A percentile compares a stretch with the other conserved stretches of the same genome.
phyloP scores from a whole-genome alignment of 2,797 vertebrate species.

The Anniella stebbinsi region DNA sequence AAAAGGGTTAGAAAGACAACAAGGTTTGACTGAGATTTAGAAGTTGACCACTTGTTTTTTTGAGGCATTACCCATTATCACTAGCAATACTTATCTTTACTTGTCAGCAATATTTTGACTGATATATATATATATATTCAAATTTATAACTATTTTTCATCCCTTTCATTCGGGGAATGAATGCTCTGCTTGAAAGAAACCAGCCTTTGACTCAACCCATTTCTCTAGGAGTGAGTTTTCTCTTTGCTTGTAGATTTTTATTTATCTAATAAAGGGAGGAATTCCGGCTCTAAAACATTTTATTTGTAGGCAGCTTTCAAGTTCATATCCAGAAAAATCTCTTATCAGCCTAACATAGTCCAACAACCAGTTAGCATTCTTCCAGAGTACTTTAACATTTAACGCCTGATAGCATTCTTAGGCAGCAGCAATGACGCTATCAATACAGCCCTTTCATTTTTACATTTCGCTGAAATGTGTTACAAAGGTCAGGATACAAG shows the following conservation, averaged over 20 bases:
- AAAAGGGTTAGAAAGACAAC: constrained; percentile 29
- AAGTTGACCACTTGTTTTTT: background rate
- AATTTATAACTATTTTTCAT: too few relatives aligned
- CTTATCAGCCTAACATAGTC: background rate
- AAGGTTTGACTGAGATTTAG: background rate
- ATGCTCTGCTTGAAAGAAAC: constrained; percentile 54
- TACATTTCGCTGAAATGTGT: fast-evolving
- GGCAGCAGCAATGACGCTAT: background rate
- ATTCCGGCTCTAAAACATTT: constrained; percentile 26
- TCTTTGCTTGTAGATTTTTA: constrained; percentile 21
- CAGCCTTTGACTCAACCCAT: constrained; percentile 4
- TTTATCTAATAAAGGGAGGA: constrained; percentile 27
- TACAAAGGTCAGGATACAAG: background rate
- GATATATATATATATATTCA: too few relatives aligned
- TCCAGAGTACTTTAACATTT: constrained; percentile 28
- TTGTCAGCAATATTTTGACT: constrained; percentile 50
- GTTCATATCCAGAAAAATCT: constrained; percentile 18
- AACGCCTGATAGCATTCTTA: background rate
- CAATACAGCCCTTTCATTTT: background rate
- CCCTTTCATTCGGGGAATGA: too few relatives aligned
- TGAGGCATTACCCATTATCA: background rate
- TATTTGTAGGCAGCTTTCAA: constrained; percentile 1
- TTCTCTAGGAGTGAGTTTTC: constrained; percentile 15
- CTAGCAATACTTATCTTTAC: constrained; percentile 52
- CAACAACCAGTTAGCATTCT: background rate